A percentile compares a stretch with the other conserved stretches of the same genome.
Conservation (phyloP, 2,888 invertebrate species). For the Amblyjoppa fuscipennis region DNA sequence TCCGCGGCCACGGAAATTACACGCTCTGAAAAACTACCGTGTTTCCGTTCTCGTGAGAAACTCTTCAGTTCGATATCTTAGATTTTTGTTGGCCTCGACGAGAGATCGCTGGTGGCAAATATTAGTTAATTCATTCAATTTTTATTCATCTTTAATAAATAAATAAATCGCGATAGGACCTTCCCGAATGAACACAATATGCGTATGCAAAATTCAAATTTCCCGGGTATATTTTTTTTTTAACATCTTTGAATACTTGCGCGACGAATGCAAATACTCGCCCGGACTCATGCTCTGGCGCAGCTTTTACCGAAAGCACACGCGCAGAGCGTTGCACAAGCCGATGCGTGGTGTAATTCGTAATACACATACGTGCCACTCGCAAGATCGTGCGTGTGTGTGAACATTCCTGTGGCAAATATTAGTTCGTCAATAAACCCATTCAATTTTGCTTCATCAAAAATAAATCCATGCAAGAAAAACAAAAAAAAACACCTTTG, state of each 20-base stretch:
- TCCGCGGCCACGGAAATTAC: slow-evolving; percentile 50
- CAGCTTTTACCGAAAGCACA: too few species aligned
- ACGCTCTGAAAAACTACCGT: slow-evolving; percentile 57
- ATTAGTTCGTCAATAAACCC: too few species aligned
- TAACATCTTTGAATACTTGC: background rate
- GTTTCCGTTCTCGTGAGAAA: slow-evolving; percentile 56
- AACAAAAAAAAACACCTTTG: too few species aligned
- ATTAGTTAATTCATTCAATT: background rate
- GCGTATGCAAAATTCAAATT: background rate
- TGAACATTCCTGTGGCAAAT: too few species aligned
- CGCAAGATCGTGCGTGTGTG: too few species aligned
- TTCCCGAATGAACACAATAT: background rate
- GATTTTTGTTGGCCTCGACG: background rate
- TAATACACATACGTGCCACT: too few species aligned
- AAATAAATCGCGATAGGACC: background rate
- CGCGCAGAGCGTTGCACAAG: too few species aligned
- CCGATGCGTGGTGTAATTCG: too few species aligned
- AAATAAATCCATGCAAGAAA: too few species aligned
- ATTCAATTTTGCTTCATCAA: too few species aligned
- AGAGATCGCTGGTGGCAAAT: background rate
- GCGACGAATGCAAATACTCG: background rate
- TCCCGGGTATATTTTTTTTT: background rate
- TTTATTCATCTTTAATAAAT: background rate
- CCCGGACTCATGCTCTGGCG: too few species aligned
- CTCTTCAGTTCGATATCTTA: background rate